These are phyloP conservation scores for Helobdella robusta DNA, from an alignment of 2,888 invertebrate species.

Conservation along the genomic window DNA sequence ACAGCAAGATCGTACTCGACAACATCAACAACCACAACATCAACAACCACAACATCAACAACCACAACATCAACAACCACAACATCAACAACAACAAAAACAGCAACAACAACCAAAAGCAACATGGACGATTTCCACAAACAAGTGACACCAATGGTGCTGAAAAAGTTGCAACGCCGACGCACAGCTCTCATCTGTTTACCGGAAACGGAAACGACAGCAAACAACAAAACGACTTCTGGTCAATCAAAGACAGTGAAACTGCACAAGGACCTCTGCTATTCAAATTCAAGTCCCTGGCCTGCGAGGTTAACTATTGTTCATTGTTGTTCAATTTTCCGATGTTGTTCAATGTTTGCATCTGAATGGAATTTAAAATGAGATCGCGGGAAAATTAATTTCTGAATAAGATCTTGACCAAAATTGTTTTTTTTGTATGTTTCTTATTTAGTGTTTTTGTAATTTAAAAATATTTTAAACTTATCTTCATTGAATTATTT, in stretches of 20 bases:
- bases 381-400: no score
- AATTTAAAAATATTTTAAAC: no score
- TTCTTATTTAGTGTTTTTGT: no score
- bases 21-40: background rate
- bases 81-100: background rate
- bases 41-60: background rate
- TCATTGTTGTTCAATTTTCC: no score
- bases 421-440: no score
- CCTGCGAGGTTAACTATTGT: no score
- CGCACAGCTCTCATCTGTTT: slow-evolving; percentile 1
- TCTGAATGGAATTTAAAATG: no score
- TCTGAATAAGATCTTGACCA: no score
- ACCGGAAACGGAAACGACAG: background rate
- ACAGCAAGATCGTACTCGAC: no score
- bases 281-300: background rate
- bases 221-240: background rate
- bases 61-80: background rate
- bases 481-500: no score
- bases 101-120: slow-evolving; percentile 8
- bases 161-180: slow-evolving; percentile 2
- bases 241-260: background rate
- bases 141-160: slow-evolving; percentile 5
- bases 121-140: slow-evolving; percentile 19
- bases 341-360: no score
- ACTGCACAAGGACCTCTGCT: background rate